phyloP scores from a whole-genome alignment of 2,888 invertebrate genomes.

The Erebia palarica region DNA sequence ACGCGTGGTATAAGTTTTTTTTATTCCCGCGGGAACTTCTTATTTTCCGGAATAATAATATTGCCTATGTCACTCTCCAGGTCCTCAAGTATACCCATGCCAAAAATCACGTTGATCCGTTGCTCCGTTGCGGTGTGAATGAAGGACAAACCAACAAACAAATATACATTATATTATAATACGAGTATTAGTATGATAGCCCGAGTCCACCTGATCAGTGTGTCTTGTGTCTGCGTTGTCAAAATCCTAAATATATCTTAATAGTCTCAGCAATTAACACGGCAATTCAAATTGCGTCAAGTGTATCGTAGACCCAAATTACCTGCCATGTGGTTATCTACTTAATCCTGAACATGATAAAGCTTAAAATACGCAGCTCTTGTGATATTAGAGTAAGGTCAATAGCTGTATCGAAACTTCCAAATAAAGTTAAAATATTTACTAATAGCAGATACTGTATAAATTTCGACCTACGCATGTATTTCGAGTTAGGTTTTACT shows the following conservation, averaged over 20 bases:
- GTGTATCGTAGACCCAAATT: slow-evolving; percentile 17
- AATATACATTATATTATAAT: no score
- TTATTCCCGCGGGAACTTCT: no score
- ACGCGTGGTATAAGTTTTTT: no score
- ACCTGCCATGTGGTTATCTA: background rate
- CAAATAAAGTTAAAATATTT: slow-evolving; percentile 14
- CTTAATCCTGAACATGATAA: background rate
- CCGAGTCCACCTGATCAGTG: no score
- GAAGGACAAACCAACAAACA: no score
- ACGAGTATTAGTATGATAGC: no score
- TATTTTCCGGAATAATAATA: no score
- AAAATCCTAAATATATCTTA: slow-evolving; percentile 24
- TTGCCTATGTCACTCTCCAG: no score
- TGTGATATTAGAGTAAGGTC: slow-evolving; percentile 20
- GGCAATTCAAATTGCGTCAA: slow-evolving; percentile 23
- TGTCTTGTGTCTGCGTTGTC: slow-evolving; percentile 13
- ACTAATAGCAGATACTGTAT: background rate
- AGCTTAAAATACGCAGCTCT: background rate
- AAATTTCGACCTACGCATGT: background rate
- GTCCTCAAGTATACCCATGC: no score
- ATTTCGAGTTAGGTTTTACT: background rate
- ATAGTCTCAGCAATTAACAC: slow-evolving; percentile 20
- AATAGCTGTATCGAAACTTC: slow-evolving; percentile 16
- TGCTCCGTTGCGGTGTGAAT: no score
- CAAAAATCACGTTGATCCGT: no score